These are phyloP conservation scores for Anguilla obscura DNA, from an alignment of 2,797 vertebrate species.

Conservation along the genomic window DNA sequence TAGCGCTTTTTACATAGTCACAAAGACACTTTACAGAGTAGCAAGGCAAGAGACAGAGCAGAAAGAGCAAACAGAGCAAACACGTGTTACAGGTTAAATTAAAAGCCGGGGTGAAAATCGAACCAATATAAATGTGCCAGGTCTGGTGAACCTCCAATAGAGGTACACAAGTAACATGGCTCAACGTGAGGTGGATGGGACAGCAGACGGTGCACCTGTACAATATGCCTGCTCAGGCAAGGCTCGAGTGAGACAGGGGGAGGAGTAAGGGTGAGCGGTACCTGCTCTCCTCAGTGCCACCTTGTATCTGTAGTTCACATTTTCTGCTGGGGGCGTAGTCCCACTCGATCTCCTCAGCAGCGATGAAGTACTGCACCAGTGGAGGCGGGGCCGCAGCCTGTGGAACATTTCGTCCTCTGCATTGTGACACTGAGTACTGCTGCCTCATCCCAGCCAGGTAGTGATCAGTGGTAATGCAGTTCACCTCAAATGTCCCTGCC, in stretches of 20 bases:
- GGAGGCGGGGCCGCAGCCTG: conserved; percentile 36
- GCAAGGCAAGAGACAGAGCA: not conserved
- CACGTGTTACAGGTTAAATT: no score
- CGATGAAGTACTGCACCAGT: conserved; percentile 82
- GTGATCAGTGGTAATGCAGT: conserved; percentile 86
- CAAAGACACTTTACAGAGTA: no score
- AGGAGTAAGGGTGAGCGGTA: conserved; percentile 59
- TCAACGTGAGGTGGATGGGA: not conserved
- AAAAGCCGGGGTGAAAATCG: no score
- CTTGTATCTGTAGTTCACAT: conserved; percentile 76
- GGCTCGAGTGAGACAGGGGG: not conserved
- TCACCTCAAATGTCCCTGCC: conserved; percentile 83
- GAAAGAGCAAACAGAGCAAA: not conserved
- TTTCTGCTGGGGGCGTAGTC: conserved; percentile 85
- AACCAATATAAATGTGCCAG: not conserved
- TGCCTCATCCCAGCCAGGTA: conserved; percentile 86
- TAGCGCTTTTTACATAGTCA: no score
- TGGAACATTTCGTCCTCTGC: conserved; percentile 48
- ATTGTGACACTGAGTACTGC: conserved; percentile 76
- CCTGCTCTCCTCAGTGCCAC: conserved; percentile 68
- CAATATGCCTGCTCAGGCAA: not conserved
- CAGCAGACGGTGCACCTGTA: not conserved
- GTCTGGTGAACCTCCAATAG: not conserved
- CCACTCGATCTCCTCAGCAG: conserved; percentile 91
- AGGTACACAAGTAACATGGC: not conserved